Percentiles rank a stretch among this genome's conserved stretches.
These are phyloP conservation scores for Schrankia costaestrigalis DNA, from an alignment of 2,888 invertebrate genomes.

Conservation along the genomic window DNA sequence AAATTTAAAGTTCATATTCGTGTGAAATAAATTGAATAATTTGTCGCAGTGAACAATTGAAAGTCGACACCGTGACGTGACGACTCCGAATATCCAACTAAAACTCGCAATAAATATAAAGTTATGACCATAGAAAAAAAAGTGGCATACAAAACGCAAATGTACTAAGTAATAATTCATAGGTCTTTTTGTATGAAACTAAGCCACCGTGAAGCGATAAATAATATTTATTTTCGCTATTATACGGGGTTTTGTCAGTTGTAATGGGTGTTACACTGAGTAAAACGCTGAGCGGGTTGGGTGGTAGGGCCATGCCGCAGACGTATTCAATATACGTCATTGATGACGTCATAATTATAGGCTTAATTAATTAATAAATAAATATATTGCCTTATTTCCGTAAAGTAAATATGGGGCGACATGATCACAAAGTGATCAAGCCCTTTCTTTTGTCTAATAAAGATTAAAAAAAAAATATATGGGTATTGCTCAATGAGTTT, in stretches of 20 bases:
- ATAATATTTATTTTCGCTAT: constrained; percentile 81
- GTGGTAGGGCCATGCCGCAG: constrained; percentile 29
- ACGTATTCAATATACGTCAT: constrained; percentile 20
- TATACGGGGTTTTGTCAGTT: constrained; percentile 78
- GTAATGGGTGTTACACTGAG: constrained; percentile 58
- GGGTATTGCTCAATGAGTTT: too few species aligned
- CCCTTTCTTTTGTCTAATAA: too few species aligned
- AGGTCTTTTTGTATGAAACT: constrained; percentile 76
- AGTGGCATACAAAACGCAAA: constrained; percentile 69
- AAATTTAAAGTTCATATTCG: constrained; percentile 29
- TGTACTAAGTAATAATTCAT: constrained; percentile 75
- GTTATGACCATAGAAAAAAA: constrained; percentile 75
- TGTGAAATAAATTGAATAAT: constrained; percentile 23
- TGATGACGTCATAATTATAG: constrained; percentile 4
- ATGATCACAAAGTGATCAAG: too few species aligned
- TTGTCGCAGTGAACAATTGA: constrained; percentile 53
- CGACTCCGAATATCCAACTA: constrained; percentile 72
- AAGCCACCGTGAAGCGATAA: constrained; percentile 80
- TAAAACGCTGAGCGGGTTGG: constrained; percentile 55
- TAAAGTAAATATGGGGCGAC: too few species aligned
- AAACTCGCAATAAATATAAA: constrained; percentile 76
- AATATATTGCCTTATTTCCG: too few species aligned
- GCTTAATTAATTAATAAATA: not conserved
- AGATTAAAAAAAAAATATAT: too few species aligned
- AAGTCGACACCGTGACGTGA: constrained; percentile 66